Evolutionary conservation across 2,888 invertebrate genomes (phyloP).

Genomic region (Limenitis camilla): DNA sequence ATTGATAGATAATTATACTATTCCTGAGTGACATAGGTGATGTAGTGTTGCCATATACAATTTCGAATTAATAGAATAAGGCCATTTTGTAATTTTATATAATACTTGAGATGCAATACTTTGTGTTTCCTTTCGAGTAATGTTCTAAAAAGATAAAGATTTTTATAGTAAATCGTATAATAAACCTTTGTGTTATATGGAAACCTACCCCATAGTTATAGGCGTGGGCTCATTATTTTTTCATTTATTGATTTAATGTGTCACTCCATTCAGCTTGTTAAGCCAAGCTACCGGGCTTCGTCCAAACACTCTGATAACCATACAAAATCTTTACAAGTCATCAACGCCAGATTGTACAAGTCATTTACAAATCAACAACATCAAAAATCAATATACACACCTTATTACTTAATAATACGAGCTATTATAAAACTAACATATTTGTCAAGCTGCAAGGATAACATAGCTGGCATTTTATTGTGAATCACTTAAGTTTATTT

Average conservation of each 20-base stretch:
- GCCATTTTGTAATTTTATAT: too few species aligned
- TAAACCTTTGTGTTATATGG: conserved; percentile 26
- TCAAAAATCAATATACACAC: conserved; percentile 4
- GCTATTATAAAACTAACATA: neutral
- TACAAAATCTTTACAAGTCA: conserved; percentile 44
- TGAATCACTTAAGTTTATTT: conserved; percentile 50
- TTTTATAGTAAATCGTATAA: neutral
- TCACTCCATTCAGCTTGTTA: conserved; percentile 56
- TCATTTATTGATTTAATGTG: conserved; percentile 53
- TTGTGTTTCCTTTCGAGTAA: too few species aligned
- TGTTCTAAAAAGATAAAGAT: too few species aligned
- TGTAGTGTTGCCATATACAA: too few species aligned
- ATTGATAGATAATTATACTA: too few species aligned
- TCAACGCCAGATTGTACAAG: conserved; percentile 24
- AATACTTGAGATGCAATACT: too few species aligned
- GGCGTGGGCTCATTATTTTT: conserved; percentile 58
- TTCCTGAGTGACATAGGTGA: too few species aligned
- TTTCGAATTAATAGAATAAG: too few species aligned
- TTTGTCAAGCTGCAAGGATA: conserved; percentile 18
- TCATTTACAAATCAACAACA: conserved; percentile 4
- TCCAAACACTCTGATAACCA: conserved; percentile 37
- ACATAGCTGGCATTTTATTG: conserved; percentile 43
- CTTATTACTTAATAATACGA: conserved; percentile 21
- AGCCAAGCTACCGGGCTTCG: conserved; percentile 59
- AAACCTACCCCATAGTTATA: conserved; percentile 29